phyloP scores from a whole-genome alignment of 2,888 invertebrate species.

The Xestia ashworthii region DNA sequence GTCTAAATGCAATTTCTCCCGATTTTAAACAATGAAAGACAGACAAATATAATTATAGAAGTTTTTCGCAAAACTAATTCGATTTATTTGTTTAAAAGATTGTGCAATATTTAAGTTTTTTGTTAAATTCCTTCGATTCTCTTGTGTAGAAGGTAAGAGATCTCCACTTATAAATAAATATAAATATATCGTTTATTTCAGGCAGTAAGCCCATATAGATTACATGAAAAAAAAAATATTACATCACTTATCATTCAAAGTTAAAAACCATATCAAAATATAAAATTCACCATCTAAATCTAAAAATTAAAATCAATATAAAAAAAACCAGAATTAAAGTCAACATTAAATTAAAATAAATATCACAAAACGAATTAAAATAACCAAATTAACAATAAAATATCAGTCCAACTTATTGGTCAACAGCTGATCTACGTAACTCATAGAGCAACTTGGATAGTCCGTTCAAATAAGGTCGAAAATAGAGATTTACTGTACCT shows the following conservation, averaged over 20 bases:
- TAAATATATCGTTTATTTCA: too few relatives aligned
- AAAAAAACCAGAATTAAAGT: too few relatives aligned
- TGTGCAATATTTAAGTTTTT: neutral
- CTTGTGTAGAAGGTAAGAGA: neutral
- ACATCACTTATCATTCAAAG: too few relatives aligned
- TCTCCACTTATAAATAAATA: neutral
- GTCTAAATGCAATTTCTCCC: neutral
- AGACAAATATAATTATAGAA: neutral
- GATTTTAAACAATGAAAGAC: neutral
- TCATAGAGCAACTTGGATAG: neutral
- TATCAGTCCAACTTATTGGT: too few relatives aligned
- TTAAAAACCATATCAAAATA: too few relatives aligned
- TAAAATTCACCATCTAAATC: too few relatives aligned
- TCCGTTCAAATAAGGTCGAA: neutral
- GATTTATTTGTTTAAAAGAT: neutral
- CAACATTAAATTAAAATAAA: too few relatives aligned
- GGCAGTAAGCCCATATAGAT: too few relatives aligned
- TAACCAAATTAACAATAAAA: too few relatives aligned
- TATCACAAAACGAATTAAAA: too few relatives aligned
- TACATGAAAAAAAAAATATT: too few relatives aligned
- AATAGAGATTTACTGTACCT: conserved; percentile 82
- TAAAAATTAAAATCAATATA: too few relatives aligned
- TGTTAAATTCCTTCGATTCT: neutral
- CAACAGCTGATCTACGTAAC: neutral
- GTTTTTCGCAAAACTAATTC: neutral